Conservation (phyloP, 2,888 invertebrate genomes). For the Schizaphis graminum region DNA sequence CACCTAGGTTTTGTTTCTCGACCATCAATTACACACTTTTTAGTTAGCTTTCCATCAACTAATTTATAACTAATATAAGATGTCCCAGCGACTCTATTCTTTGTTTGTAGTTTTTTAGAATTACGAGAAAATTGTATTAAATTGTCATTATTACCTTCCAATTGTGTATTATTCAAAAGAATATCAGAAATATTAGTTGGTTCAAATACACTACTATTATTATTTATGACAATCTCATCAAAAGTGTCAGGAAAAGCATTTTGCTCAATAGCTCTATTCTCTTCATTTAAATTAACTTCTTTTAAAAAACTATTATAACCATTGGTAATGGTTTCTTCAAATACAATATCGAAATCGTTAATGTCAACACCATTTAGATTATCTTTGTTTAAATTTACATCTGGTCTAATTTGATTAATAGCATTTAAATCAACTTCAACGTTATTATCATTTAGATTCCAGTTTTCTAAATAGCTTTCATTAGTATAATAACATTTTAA, state of each 20-base stretch:
- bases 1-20: constrained; percentile 2
- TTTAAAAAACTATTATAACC: constrained; percentile 1
- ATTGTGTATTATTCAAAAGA: not conserved
- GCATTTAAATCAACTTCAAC: constrained; percentile 14
- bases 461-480: not conserved
- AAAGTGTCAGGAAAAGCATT: not conserved
- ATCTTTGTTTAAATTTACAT: not conserved
- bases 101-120: not conserved
- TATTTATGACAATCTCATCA: not conserved
- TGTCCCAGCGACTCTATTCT: not conserved
- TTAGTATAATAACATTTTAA: not conserved
- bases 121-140: not conserved
- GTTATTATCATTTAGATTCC: not conserved
- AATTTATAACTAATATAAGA: not conserved
- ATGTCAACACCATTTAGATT: constrained; percentile 2
- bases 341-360: constrained; percentile 1
- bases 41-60: constrained; percentile 6
- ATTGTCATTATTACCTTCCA: not conserved
- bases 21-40: not conserved
- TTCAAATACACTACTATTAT: not conserved
- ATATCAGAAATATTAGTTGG: not conserved
- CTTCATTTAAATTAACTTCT: constrained; percentile 12
- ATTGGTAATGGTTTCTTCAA: not conserved
- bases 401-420: not conserved
- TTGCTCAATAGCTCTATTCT: not conserved